Evolutionary conservation across 2,113 vertebrate genomes (phyloP).

Genomic region (Aspiorhynchus laticeps): DNA sequence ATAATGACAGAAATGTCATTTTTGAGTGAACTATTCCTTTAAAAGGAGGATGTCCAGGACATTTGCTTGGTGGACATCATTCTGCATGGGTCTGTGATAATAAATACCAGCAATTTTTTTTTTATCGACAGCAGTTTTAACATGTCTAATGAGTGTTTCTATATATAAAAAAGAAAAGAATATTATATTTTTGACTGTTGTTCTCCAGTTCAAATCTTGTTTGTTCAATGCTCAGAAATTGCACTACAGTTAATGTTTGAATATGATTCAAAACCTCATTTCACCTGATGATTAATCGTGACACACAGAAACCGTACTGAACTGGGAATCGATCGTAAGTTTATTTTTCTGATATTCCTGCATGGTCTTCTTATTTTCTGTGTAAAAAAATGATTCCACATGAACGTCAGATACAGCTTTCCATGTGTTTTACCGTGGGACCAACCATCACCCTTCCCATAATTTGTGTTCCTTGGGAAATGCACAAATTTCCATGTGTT

Average conservation of each 20-base stretch:
- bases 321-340: background rate
- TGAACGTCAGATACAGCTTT: too few relatives aligned
- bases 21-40: background rate
- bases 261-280: too few relatives aligned
- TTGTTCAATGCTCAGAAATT: background rate
- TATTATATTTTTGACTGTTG: background rate
- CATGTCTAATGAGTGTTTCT: background rate
- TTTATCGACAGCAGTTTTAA: background rate
- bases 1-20: background rate
- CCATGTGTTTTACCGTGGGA: too few relatives aligned
- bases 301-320: background rate
- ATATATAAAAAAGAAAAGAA: background rate
- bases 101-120: conserved; percentile 24
- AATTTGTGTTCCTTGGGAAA: background rate
- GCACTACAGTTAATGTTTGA: conserved; percentile 6
- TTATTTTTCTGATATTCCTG: background rate
- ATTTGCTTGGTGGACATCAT: background rate
- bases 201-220: background rate
- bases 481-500: background rate
- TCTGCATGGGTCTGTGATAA: conserved; percentile 17
- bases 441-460: background rate
- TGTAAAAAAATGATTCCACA: background rate
- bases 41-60: background rate
- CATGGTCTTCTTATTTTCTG: background rate
- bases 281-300: too few relatives aligned